These are phyloP conservation scores for Colinus virginianus DNA, from an alignment of 2,113 vertebrate species.

Conservation along the genomic window DNA sequence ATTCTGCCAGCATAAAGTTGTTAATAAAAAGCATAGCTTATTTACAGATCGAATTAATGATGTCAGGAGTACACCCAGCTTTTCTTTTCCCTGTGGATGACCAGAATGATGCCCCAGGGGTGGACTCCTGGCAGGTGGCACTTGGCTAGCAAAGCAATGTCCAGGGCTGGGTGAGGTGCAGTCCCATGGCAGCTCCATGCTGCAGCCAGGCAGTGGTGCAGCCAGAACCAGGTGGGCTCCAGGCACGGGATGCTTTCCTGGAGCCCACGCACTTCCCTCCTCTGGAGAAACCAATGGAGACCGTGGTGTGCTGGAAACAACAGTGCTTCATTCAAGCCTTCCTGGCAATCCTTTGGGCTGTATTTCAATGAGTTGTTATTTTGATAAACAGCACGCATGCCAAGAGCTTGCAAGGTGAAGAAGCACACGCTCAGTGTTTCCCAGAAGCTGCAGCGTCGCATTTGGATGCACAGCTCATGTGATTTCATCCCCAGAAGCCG, in stretches of 20 bases:
- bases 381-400: background rate
- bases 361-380: background rate
- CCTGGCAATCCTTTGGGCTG: constrained; percentile 12
- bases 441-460: constrained; percentile 24
- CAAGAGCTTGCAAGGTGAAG: constrained; percentile 48
- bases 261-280: background rate
- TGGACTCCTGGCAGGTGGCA: rapidly evolving
- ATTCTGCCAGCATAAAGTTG: background rate
- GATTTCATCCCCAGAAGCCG: constrained; percentile 35
- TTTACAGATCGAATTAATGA: background rate
- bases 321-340: background rate
- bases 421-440: background rate
- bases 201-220: background rate
- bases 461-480: background rate
- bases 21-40: background rate
- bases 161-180: background rate
- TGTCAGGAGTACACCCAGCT: background rate
- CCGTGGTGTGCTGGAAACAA: background rate
- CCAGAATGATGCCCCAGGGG: background rate
- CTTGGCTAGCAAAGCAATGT: rapidly evolving
- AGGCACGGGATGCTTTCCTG: background rate
- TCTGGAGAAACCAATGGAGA: background rate
- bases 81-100: background rate
- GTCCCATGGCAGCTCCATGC: background rate
- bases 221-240: background rate